These are phyloP conservation scores for Ganaspis brasiliensis DNA, from an alignment of 2,888 invertebrate genomes.

Conservation along the genomic window DNA sequence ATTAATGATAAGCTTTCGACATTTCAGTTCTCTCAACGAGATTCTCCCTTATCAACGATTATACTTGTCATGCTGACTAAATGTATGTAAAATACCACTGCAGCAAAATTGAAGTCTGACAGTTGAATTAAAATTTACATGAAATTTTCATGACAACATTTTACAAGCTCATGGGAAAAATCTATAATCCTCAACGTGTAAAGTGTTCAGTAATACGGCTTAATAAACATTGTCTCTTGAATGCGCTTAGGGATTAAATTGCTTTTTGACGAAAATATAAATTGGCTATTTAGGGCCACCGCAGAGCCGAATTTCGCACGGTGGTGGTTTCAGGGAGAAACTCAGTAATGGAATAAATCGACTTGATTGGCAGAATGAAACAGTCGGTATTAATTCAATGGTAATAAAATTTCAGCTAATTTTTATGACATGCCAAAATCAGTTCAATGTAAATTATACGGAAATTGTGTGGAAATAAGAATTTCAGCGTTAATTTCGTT, in stretches of 20 bases:
- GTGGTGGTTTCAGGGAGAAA: neutral
- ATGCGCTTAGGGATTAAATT: conserved; percentile 7
- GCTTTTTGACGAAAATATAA: neutral
- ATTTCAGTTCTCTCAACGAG: neutral
- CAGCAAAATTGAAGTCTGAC: neutral
- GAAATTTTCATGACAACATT: neutral
- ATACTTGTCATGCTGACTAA: neutral
- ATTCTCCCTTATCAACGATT: neutral
- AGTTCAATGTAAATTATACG: too few relatives aligned
- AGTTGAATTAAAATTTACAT: conserved; percentile 2
- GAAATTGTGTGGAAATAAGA: too few relatives aligned
- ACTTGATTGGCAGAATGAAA: neutral
- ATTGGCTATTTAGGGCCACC: neutral
- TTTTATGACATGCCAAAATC: too few relatives aligned
- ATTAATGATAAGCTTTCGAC: conserved; percentile 6
- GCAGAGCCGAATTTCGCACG: neutral
- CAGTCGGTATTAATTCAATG: neutral
- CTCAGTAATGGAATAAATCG: conserved; percentile 6
- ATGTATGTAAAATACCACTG: neutral
- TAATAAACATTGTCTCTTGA: neutral
- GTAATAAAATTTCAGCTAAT: conserved; percentile 7
- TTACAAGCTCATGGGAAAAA: conserved; percentile 1
- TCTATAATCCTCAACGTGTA: neutral
- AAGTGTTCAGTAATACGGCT: too few relatives aligned
- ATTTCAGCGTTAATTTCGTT: too few relatives aligned